A percentile compares a stretch with the other conserved stretches of the same genome.
These are phyloP conservation scores for Rhinoderma darwinii DNA, from an alignment of 2,113 vertebrate genomes.

Conservation along the genomic window DNA sequence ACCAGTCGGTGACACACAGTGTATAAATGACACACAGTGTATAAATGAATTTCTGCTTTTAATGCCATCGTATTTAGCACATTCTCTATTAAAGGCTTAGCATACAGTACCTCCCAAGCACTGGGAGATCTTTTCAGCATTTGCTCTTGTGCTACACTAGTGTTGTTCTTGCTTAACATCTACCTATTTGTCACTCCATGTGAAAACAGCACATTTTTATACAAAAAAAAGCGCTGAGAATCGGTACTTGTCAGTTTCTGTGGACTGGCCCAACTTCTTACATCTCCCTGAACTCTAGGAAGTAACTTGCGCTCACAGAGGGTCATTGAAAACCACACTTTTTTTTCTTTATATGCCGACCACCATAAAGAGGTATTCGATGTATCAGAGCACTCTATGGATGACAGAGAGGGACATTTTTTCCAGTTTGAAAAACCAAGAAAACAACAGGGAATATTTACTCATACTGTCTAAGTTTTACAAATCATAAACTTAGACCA, in stretches of 20 bases:
- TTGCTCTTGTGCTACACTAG: not conserved
- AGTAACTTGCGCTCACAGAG: too few relatives aligned
- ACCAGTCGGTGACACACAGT: not conserved
- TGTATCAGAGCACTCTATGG: too few relatives aligned
- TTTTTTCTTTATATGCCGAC: not conserved
- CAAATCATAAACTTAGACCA: too few relatives aligned
- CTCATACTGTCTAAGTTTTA: too few relatives aligned
- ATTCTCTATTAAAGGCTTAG: not conserved
- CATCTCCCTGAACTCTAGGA: not conserved
- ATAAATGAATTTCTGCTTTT: constrained; percentile 13
- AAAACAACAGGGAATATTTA: too few relatives aligned
- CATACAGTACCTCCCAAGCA: not conserved
- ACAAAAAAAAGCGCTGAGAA: not conserved
- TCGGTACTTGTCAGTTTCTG: not conserved
- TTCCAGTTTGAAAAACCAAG: too few relatives aligned
- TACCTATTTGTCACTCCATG: not conserved
- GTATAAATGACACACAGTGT: not conserved
- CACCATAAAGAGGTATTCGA: too few relatives aligned
- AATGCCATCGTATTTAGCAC: not conserved
- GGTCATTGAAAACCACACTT: too few relatives aligned
- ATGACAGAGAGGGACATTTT: too few relatives aligned
- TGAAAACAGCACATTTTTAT: not conserved
- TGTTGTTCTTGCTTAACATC: not conserved
- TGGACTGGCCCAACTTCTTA: not conserved
- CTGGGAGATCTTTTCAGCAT: not conserved